Conservation (phyloP, 2,888 invertebrate genomes). For the Diarsia brunnea region DNA sequence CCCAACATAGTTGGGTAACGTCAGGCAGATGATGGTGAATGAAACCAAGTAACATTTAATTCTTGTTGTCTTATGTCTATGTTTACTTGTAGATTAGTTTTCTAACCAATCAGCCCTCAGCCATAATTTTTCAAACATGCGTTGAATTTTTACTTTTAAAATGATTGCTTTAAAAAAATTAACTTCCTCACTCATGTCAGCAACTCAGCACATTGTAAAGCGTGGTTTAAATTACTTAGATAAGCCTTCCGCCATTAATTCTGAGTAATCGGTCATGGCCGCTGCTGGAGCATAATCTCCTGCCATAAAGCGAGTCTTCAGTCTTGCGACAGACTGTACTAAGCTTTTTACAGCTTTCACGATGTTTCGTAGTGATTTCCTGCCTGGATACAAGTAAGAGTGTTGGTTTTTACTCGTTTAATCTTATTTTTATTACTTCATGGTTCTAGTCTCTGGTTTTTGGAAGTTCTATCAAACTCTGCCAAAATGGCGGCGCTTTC, state of each 20-base stretch:
- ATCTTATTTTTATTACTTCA: background rate
- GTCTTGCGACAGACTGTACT: slow-evolving; percentile 20
- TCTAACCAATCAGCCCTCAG: background rate
- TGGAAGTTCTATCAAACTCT: background rate
- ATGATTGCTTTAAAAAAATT: too few species aligned
- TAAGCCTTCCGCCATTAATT: slow-evolving; percentile 32
- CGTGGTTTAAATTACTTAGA: slow-evolving; percentile 4
- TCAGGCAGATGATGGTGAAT: too few species aligned
- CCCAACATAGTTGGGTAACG: too few species aligned
- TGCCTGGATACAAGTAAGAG: background rate
- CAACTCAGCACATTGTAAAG: slow-evolving; percentile 12
- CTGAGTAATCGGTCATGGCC: slow-evolving; percentile 57
- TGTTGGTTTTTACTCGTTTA: background rate
- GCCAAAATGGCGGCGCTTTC: background rate
- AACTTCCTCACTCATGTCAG: background rate
- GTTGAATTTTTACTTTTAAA: background rate
- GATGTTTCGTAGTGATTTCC: slow-evolving; percentile 11
- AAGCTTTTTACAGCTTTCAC: slow-evolving; percentile 48
- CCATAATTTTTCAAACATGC: background rate
- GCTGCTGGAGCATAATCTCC: slow-evolving; percentile 30
- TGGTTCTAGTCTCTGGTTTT: background rate
- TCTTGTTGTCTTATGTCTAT: too few species aligned
- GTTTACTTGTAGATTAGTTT: background rate
- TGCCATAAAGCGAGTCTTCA: slow-evolving; percentile 25
- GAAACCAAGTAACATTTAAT: too few species aligned